Percentiles rank a stretch among this genome's conserved stretches.
Evolutionary conservation across 2,888 invertebrate genomes (phyloP).

Genomic region (Osmoderma eremita): DNA sequence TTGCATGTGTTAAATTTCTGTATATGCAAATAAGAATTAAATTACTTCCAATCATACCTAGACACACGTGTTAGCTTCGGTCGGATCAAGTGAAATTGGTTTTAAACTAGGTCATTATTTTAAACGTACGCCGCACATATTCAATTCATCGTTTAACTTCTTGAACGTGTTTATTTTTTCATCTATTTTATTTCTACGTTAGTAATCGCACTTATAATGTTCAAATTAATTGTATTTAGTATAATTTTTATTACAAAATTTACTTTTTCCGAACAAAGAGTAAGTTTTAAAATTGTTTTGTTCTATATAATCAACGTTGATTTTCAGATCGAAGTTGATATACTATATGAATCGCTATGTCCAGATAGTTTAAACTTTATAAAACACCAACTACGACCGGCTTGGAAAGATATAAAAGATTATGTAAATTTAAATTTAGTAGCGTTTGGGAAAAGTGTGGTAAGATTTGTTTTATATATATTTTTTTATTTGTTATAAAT

Average conservation of each 20-base stretch:
- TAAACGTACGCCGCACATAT: background rate
- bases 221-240: background rate
- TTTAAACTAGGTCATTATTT: constrained; percentile 24
- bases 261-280: background rate
- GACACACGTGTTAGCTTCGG: background rate
- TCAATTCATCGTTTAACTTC: constrained; percentile 4
- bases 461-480: constrained; percentile 57
- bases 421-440: constrained; percentile 67
- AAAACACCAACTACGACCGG: constrained; percentile 66
- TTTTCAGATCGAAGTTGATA: constrained; percentile 66
- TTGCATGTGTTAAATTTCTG: no score
- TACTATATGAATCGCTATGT: constrained; percentile 72
- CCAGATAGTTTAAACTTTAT: constrained; percentile 71
- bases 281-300: background rate
- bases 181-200: background rate
- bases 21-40: no score
- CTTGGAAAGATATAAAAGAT: constrained; percentile 64
- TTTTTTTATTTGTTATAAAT: background rate
- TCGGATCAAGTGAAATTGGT: constrained; percentile 10
- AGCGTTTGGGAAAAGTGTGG: constrained; percentile 74
- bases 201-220: constrained; percentile 1
- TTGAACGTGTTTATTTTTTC: constrained; percentile 1
- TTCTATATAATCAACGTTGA: constrained; percentile 1
- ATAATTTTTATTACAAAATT: background rate
- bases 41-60: no score